These are phyloP conservation scores for Acanthosepion pharaonis DNA, from an alignment of 2,888 invertebrate species.

Conservation along the genomic window DNA sequence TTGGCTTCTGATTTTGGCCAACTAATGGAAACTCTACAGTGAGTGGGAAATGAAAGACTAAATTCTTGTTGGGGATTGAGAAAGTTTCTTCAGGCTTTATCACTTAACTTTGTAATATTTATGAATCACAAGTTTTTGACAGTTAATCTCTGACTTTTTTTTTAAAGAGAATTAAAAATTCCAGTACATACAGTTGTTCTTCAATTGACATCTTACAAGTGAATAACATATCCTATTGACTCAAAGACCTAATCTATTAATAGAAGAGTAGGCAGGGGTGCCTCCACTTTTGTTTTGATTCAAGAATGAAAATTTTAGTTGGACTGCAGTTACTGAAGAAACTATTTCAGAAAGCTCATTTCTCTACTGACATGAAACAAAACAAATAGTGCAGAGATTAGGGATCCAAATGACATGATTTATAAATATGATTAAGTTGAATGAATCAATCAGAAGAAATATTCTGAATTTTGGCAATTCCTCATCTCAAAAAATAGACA, in stretches of 20 bases:
- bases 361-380: neutral
- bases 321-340: neutral
- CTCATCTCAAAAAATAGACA: neutral
- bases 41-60: neutral
- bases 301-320: neutral
- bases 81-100: neutral
- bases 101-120: neutral
- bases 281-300: neutral
- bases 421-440: neutral
- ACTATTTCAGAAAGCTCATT: neutral
- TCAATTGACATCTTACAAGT: neutral
- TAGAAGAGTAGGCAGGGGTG: neutral
- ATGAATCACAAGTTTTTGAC: neutral
- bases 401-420: neutral
- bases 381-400: neutral
- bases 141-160: neutral
- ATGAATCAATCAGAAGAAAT: neutral
- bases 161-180: neutral
- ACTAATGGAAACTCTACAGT: neutral
- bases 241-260: neutral
- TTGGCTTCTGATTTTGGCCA: neutral
- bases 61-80: neutral
- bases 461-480: neutral
- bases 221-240: neutral
- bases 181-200: neutral